Evolutionary conservation across 1,140 invertebrate genomes (phyloP), one percentile per base, ranked within the genome.

Genomic region (Plodia interpunctella): DNA sequence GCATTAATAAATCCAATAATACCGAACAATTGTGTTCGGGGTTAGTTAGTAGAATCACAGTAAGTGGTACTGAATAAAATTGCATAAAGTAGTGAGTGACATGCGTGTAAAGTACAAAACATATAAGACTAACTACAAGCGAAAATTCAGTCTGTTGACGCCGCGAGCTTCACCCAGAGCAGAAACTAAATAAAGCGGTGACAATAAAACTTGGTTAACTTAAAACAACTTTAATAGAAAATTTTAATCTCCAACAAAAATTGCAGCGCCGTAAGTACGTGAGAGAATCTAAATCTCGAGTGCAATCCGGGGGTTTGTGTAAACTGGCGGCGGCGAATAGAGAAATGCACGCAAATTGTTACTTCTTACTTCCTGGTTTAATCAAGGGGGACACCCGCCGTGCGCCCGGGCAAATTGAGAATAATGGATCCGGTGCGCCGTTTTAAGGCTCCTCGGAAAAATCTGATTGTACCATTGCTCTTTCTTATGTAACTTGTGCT

Each of bases 371-470:
- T 76, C 71, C 77, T 66, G 60, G 80, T 88, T 88, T 88, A 88
- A 88, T 88, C 85, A 85, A 85, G 78, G 82, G 80, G 79, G 80
- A 87, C 83, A 86, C 83, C 86, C 86, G 83, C 80, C 72, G 85
- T 57, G 85, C 65, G 76, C 72, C 70, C 71, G 72, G 66, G 74
- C 76, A 88, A 88, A 88, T 88, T 88, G 81, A 87, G 80, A 88
- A 84, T 88, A 88, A 88, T 88, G 81, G 82, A 77, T 70, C 62
- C 63, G 63, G 68, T 70, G 69, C 70, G 64, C 70, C 68, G 58
- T 79, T 84, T 83, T 79, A 83, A 77, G 77, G 71, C 76, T 83
- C 73, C 64, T 65, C 59, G 57, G 66, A 67, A 63, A 62, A 68
- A 71, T 66, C 66, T 70, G 62, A 65, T 70, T 65, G 57, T 35